These are phyloP conservation scores for Cyclopterus lumpus DNA, from an alignment of 2,797 vertebrate species.

Conservation along the genomic window DNA sequence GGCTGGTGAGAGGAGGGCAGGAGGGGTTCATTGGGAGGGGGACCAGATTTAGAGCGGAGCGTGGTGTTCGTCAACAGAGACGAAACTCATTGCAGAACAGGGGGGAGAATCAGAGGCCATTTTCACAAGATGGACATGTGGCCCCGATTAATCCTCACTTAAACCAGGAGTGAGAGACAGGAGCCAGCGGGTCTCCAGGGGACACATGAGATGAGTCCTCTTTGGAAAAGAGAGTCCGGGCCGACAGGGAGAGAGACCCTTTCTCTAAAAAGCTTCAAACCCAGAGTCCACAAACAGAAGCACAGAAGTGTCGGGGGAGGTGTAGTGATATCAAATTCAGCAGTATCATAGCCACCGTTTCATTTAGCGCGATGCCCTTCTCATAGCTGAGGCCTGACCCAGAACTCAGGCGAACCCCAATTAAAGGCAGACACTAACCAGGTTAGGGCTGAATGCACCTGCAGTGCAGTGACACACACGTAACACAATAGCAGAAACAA, in stretches of 20 bases:
- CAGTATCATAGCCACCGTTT: no score
- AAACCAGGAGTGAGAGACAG: constrained; percentile 27
- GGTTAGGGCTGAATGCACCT: no score
- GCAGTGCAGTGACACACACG: no score
- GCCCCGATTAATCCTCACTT: constrained; percentile 24
- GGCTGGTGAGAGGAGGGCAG: constrained; percentile 37
- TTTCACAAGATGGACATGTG: neutral
- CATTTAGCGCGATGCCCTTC: no score
- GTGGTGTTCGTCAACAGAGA: constrained; percentile 39
- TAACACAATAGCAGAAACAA: no score
- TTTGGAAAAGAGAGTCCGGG: neutral
- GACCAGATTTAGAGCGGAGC: constrained; percentile 57
- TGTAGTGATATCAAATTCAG: no score
- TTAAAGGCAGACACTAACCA: no score
- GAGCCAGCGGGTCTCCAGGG: constrained; percentile 45
- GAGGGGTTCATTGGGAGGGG: constrained; percentile 27
- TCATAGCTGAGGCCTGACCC: no score
- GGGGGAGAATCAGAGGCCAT: neutral
- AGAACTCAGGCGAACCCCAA: no score
- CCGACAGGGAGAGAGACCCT: neutral
- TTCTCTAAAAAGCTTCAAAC: neutral
- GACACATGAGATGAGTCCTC: constrained; percentile 63
- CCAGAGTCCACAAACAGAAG: neutral
- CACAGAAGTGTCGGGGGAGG: no score
- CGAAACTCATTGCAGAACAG: neutral